Evolutionary conservation across 2,888 invertebrate species (phyloP), one percentile per base, ranked within the genome.

Genomic region (Tetramorium bicarinatum): DNA sequence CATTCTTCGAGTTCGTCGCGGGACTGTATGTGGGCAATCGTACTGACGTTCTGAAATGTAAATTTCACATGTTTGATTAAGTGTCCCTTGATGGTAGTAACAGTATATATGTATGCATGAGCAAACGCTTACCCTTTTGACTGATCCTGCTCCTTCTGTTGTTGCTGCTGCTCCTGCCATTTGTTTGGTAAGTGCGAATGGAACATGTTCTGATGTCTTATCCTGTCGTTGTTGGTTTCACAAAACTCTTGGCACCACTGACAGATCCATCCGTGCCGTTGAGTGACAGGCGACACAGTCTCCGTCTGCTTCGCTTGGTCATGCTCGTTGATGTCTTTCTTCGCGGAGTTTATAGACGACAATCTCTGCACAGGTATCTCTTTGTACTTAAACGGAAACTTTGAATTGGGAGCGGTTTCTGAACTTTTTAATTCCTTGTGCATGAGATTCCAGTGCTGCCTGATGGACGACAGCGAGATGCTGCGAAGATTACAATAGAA

Each of bases 11-110:
- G 3, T 93, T 94, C 0, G 91, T 80, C 21, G 94, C 92, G 9
- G 89, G 64, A 3, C 91, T 94, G 75, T 95, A 95, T 3, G 86
- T 75, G 3, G 93, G 91, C 1, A 94, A 93, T 2, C 92, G 88
- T 1, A 83, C 84, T 0, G 94, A 89, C 18, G 88, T 93, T 7
- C 91, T 91, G 69, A 95, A 95, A 0, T 92, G 61, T 94, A 95
- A 0, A 95, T 80, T 95, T 94, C 8, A 94, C 93, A 87, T 96
- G 96, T 3, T 89, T 92, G 4, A 93, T 93, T 1, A 96, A 88
- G 83, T 96, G 96, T 56, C 93, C 93, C 66, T 93, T 93, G 88
- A 96, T 94, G 1, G 90, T 80, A 0, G 91, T 90, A 2, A 92
- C 88, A 9, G 7, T 56, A 25, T 25, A n/a, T 49, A 8, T 49